Evolutionary conservation across 2,888 invertebrate genomes (phyloP).

Genomic region (Monoplex corrugatus): DNA sequence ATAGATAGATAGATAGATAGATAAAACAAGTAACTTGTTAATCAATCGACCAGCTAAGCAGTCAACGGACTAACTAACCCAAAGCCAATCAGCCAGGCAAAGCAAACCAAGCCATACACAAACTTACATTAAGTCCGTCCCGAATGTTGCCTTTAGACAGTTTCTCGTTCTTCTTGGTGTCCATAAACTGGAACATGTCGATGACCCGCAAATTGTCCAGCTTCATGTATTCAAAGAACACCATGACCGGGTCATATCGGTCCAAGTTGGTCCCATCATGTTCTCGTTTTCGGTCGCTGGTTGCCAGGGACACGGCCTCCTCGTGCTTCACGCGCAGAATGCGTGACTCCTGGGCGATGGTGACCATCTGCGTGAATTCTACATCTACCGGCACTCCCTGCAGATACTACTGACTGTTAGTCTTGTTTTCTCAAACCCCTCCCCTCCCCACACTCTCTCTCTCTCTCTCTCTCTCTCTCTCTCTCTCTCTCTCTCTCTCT

Average conservation of each 20-base stretch:
- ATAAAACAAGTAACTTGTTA: too few species aligned
- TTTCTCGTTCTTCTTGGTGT: conserved; percentile 67
- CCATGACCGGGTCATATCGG: conserved; percentile 71
- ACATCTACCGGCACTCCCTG: conserved; percentile 66
- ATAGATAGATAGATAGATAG: too few species aligned
- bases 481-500: too few species aligned
- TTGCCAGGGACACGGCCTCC: conserved; percentile 57
- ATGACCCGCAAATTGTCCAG: conserved; percentile 74
- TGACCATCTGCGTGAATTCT: conserved; percentile 58
- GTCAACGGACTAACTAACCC: too few species aligned
- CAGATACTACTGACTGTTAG: too few species aligned
- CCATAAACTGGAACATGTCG: conserved; percentile 75
- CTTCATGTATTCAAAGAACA: conserved; percentile 76
- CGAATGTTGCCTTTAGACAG: conserved; percentile 69
- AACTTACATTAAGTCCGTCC: conserved; percentile 71
- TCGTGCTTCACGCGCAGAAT: conserved; percentile 61
- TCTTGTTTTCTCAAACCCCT: too few species aligned
- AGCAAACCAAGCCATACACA: not conserved
- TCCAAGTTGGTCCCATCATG: conserved; percentile 70
- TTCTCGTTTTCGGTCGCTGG: conserved; percentile 59
- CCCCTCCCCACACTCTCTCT: too few species aligned
- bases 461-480: too few species aligned
- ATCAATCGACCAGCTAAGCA: too few species aligned
- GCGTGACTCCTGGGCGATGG: conserved; percentile 52
- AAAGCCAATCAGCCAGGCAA: too few species aligned